Evolutionary conservation across 2,113 vertebrate species (phyloP), one percentile per base, ranked within the genome.

Genomic region (Neomonachus schauinslandi): DNA sequence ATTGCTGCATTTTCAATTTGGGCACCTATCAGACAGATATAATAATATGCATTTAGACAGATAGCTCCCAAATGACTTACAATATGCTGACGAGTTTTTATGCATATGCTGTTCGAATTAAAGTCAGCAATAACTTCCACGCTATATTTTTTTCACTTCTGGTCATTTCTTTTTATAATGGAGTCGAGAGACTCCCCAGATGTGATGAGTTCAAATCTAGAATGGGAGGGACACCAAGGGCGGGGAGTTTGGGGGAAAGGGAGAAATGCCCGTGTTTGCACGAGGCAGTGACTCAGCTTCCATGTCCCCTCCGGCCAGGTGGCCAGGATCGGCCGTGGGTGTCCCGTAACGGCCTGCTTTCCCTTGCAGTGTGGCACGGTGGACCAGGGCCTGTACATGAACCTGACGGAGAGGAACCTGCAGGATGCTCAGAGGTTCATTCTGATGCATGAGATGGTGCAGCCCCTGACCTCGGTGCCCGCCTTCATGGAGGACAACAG

Each of bases 401-500:
- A 99, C 98, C 98, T 99, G 98, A 99, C 99, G 0, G 99, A 99
- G 72, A 99, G 99, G 87, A 99, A 99, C 98, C 99, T 99, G 97
- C 99, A 99, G 94, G 99, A 99, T 13, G 99, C 99, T 53, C 99
- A 99, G 98, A 99, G 99, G 98, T 99, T 99, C 98, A 98, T 99
- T 95, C 98, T 99, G 97, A 99, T 99, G 99, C 99, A 99, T 2
- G 99, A 99, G 84, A 99, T 99, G 19, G 98, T 99, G 72, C 99
- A 99, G 96, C 99, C 99, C 0, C 98, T 99, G 94, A 99, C 98
- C 89, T 98, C 99, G 0, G 98, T 99, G 97, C 99, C 99, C 1
- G 99, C 99, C 97, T 99, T 99, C 98, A 99, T 99, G 99, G 99
- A 99, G 98, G 99, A 99, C 98, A 99, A 99, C n/a, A 99, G 99